Conservation (phyloP, 64 coral and sea anemone species). For the Hydrozoanthus tunicans region DNA sequence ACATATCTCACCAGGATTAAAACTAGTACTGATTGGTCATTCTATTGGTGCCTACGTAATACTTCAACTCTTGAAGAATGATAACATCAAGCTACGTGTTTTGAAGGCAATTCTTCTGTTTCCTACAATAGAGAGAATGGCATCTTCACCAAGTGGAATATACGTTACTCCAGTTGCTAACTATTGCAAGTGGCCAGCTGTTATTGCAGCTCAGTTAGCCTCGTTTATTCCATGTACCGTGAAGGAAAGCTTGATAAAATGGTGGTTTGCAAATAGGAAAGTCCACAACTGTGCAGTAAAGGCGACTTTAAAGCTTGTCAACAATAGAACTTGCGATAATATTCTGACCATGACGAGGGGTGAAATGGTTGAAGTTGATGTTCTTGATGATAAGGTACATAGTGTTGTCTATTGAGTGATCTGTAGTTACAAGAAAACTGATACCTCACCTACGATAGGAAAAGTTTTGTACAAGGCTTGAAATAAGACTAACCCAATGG, state of each 20-base stretch:
- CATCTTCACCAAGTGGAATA: constrained; percentile 76
- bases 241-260: constrained; percentile 62
- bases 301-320: constrained; percentile 70
- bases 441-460: neutral
- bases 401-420: neutral
- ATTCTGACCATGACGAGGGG: constrained; percentile 69
- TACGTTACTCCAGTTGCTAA: constrained; percentile 77
- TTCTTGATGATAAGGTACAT: constrained; percentile 65
- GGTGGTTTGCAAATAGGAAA: constrained; percentile 85
- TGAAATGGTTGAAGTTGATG: constrained; percentile 82
- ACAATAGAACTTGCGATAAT: constrained; percentile 60
- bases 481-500: no score
- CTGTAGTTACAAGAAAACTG: neutral
- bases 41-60: constrained; percentile 89
- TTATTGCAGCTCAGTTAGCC: constrained; percentile 44
- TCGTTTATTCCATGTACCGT: constrained; percentile 66
- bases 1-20: constrained; percentile 56
- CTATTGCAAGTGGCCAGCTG: constrained; percentile 80
- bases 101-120: constrained; percentile 87
- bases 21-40: constrained; percentile 87
- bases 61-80: constrained; percentile 81
- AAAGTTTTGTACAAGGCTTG: no score
- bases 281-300: constrained; percentile 50
- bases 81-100: constrained; percentile 36
- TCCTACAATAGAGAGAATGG: constrained; percentile 98